These are phyloP conservation scores for Machimus atricapillus DNA, from an alignment of 2,888 invertebrate species.

Conservation along the genomic window DNA sequence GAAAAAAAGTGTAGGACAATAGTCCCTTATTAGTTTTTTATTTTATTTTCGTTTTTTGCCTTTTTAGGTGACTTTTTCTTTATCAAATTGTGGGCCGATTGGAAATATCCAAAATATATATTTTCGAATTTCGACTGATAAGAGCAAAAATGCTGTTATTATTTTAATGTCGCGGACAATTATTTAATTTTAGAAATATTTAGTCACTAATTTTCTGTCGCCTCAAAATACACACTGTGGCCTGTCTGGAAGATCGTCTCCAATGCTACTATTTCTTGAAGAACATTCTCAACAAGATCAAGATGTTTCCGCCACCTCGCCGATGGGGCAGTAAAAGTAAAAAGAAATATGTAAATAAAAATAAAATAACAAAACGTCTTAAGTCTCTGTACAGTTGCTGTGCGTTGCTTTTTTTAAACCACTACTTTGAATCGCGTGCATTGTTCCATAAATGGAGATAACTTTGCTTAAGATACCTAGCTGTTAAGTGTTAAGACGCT, in stretches of 20 bases:
- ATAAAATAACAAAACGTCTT: background rate
- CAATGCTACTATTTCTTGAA: background rate
- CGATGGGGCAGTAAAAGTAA: background rate
- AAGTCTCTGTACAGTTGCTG: background rate
- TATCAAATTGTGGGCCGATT: background rate
- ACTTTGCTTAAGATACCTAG: background rate
- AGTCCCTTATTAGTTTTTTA: no score
- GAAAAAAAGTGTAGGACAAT: no score
- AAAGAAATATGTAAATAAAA: background rate
- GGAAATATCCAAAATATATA: background rate
- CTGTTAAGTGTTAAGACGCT: background rate
- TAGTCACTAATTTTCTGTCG: background rate
- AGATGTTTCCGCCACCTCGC: background rate
- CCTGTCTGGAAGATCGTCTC: background rate
- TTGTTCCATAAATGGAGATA: background rate
- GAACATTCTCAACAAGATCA: background rate
- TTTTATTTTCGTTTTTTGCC: no score
- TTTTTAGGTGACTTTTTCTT: background rate
- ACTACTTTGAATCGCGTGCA: background rate
- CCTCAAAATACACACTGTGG: background rate
- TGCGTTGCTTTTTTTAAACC: background rate
- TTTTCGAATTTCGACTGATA: background rate
- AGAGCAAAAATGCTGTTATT: background rate
- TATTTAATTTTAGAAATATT: background rate
- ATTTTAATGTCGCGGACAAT: background rate